A percentile compares a stretch with the other conserved stretches of the same genome.
These are phyloP conservation scores for Calypte anna DNA, from an alignment of 2,113 vertebrate genomes.

Conservation along the genomic window DNA sequence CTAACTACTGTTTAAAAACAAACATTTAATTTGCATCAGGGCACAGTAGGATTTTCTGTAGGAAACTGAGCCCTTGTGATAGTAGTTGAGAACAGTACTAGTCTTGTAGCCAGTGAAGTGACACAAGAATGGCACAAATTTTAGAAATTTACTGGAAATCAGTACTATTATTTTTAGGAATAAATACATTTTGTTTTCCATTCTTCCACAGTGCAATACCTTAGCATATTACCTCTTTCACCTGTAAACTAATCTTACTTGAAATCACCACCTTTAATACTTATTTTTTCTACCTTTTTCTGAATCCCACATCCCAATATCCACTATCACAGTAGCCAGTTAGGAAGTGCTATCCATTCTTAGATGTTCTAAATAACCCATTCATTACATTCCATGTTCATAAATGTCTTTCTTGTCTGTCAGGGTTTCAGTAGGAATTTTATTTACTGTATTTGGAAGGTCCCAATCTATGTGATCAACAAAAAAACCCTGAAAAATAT, in stretches of 20 bases:
- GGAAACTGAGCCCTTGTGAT: neutral
- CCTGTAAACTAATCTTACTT: neutral
- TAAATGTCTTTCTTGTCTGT: neutral
- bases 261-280: neutral
- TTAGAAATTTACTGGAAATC: neutral
- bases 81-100: neutral
- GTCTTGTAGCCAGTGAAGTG: neutral
- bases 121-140: neutral
- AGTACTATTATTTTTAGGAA: neutral
- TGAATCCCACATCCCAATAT: neutral
- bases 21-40: neutral
- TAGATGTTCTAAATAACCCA: accelerated
- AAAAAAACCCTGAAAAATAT: accelerated
- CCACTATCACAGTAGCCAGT: neutral
- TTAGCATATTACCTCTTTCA: neutral
- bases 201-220: neutral
- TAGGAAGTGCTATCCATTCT: neutral
- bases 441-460: neutral
- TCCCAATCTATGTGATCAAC: neutral
- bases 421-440: neutral
- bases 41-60: neutral
- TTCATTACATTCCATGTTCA: neutral
- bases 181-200: neutral
- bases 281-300: neutral
- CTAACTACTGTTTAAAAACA: neutral